Percentiles rank a stretch among this genome's conserved stretches.
phyloP scores from a whole-genome alignment of 2,113 vertebrate genomes.

The Etheostoma spectabile region DNA sequence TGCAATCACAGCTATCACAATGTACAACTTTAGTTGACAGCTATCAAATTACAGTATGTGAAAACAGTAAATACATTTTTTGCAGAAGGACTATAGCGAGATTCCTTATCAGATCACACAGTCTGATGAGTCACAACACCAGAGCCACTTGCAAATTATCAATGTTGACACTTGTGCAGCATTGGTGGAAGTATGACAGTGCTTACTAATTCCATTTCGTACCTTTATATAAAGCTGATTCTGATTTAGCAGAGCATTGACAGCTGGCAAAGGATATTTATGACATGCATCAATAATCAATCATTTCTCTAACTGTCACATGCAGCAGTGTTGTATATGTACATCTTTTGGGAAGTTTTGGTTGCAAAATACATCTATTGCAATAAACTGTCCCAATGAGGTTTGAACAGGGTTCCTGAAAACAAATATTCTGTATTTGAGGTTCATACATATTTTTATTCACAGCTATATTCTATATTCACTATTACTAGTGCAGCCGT shows the following conservation, averaged over 20 bases:
- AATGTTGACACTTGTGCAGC: not conserved
- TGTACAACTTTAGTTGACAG: not conserved
- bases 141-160: not conserved
- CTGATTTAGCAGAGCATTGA: not conserved
- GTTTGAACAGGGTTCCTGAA: not conserved
- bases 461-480: not conserved
- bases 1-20: not conserved
- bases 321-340: not conserved
- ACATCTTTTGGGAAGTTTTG: not conserved
- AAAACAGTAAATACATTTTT: not conserved
- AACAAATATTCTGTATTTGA: not conserved
- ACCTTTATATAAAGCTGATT: not conserved
- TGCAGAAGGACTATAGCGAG: not conserved
- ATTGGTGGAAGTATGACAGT: not conserved
- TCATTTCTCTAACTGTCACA: not conserved
- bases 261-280: not conserved
- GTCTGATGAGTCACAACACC: not conserved
- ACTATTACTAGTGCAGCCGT: not conserved
- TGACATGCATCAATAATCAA: not conserved
- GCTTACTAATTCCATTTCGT: not conserved
- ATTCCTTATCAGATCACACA: not conserved
- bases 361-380: not conserved
- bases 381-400: not conserved
- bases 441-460: not conserved
- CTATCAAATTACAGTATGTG: not conserved